Base-by-base conservation (phyloP, 2,113 vertebrate genomes). In the Paracanthobrama guichenoti region DNA sequence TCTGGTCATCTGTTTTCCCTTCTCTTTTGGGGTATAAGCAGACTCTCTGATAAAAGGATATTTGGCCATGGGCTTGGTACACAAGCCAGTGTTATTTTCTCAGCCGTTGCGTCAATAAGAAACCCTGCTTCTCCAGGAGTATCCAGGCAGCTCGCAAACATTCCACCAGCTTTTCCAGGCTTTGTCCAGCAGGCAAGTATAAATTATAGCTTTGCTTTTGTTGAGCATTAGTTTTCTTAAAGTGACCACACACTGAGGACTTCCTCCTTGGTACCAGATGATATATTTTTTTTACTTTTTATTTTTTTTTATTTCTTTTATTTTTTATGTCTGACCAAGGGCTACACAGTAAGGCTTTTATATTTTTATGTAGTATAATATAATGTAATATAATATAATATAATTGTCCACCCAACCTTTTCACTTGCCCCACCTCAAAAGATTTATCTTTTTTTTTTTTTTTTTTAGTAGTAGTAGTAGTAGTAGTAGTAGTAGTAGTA, bases 101-200 rank as follows among this genome's bases (percentile, higher is more conserved):
- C 89, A 90, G 90, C 74, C 86, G 62, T 66, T 86, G 82, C 90
- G 88, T 90, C 87, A 89, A 90, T 87, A 90, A 62, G 80, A 88
- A 87, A 66, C 80, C 80, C 78, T 48, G 59, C 83, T 86, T 84
- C 78, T 76, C 84, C 67, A 76, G 10, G 69, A 83, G 90, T 90
- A 91, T 87, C 90, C 88, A 86, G 87, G 89, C 90, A 86, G 89
- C 90, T 88, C 75, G 87, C 90, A 91, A 91, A 90, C 90, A 91
- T 90, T 89, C 89, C 87, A 82, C 66, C 55, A 80, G 86, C 90
- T 84, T 88, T 87, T 87, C 88, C 85, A 87, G 84, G 84, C 90
- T 91, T 90, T 89, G 90, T 91, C 88, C 85, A 42, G 83, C 72
- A 73, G 84, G 83, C 85, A 35, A 88, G 86, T 86, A 88, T 91